Evolutionary conservation across 2,888 invertebrate species (phyloP), one percentile per base, ranked within the genome.

Genomic region (Seladonia tumulorum): DNA sequence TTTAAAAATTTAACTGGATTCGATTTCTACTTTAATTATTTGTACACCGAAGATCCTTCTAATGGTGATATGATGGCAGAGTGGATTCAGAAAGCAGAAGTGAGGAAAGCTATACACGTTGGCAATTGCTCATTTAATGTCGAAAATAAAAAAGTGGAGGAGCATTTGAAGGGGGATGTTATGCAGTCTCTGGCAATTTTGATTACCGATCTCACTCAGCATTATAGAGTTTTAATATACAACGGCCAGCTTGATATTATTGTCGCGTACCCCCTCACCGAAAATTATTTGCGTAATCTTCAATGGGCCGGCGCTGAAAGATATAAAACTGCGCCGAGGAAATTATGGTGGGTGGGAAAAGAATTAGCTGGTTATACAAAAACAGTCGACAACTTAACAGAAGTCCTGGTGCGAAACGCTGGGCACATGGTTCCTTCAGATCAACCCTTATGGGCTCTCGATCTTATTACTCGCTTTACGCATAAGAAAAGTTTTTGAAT

Each of bases 241-340:
- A 98, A 97, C 93, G 99, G 99, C 0, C 99, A 99, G 93, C 94
- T 99, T 88, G 99, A 99, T 94, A 97, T 99, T 22, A 98, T 99
- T 87, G 98, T 98, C 0, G 98, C 98, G 0, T 98, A 98, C 95
- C 98, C 98, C 0, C 94, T 98, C 76, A 98, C 98, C 0, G 96
- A 97, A 35, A 97, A 97, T 93, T 98, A 98, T 94, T 95, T 99
- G 49, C 96, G 96, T 88, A 93, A 95, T n/a, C 90, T 96, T 2
- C 87, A 94, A 14, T 96, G 96, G 96, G 82, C 93, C 8, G 95
- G 95, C 5, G 94, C 94, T 0, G 93, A 94, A 0, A 93, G 94
- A 10, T 96, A 96, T 89, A 94, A 94, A 86, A 93, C 87, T 39
- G 94, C 95, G 0, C 76, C 81, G 4, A 92, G 95, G 53, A 94